Conservation (phyloP, 2,888 invertebrate species). For the Ormyrus nitidulus region DNA sequence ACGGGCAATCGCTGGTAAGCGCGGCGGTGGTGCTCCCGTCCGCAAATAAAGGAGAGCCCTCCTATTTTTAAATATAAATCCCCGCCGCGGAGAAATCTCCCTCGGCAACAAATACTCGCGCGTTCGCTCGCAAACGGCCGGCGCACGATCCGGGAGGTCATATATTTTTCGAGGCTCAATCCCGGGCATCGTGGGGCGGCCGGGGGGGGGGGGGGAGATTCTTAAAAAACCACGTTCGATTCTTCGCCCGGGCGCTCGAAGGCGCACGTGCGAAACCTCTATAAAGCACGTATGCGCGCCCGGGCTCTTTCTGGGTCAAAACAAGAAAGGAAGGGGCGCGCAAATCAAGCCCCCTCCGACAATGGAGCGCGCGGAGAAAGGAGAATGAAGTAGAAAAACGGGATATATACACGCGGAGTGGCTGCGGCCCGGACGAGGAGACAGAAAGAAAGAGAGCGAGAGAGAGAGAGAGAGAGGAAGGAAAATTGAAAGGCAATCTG, state of each 20-base stretch:
- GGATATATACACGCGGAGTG: too few relatives aligned
- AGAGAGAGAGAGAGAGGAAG: background rate
- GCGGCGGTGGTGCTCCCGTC: background rate
- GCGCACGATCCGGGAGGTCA: background rate
- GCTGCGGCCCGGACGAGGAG: background rate
- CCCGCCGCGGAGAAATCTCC: too few relatives aligned
- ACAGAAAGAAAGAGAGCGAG: background rate
- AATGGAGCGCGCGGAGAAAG: background rate
- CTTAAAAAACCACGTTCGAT: conserved; percentile 13
- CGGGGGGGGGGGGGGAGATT: background rate
- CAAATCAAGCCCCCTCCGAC: background rate
- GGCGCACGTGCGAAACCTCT: too few relatives aligned
- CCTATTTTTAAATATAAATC: too few relatives aligned
- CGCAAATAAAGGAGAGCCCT: background rate
- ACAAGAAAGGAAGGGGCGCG: conserved; percentile 14
- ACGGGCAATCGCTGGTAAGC: too few relatives aligned
- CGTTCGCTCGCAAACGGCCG: conserved; percentile 3
- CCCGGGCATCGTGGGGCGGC: background rate
- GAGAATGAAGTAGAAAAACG: conserved; percentile 7
- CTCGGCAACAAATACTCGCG: too few relatives aligned
- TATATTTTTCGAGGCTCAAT: conserved; percentile 17
- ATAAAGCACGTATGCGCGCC: too few relatives aligned
- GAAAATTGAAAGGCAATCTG: conserved; percentile 48
- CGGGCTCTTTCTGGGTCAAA: conserved; percentile 34
- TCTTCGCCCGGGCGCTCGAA: background rate